phyloP scores from a whole-genome alignment of 2,797 vertebrate species.

The Acanthopagrus latus region DNA sequence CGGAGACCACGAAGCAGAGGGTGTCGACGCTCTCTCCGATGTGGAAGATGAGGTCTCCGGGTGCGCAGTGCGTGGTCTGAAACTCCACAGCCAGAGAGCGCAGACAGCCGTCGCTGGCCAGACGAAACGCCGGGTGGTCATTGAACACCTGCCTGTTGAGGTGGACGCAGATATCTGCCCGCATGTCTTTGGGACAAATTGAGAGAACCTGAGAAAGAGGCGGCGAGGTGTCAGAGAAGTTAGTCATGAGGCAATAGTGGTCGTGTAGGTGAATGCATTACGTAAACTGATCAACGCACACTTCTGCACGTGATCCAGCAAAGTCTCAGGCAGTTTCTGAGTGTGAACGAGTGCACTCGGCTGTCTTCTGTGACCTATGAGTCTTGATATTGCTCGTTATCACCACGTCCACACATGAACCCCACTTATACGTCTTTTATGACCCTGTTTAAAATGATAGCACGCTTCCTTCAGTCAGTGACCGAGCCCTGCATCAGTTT shows the following conservation, averaged over 20 bases:
- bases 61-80: constrained; percentile 96
- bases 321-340: not conserved
- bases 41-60: constrained; percentile 98
- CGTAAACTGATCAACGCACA: not conserved
- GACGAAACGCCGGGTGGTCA: constrained; percentile 95
- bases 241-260: no score
- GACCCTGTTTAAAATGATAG: constrained; percentile 10
- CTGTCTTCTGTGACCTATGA: constrained; percentile 37
- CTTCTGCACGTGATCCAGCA: not conserved
- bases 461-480: not conserved
- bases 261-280: not conserved
- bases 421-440: not conserved
- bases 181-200: constrained; percentile 99
- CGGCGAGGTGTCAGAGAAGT: not conserved
- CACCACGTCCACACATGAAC: not conserved
- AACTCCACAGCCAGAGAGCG: constrained; percentile 97
- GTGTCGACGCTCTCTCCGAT: constrained; percentile 96
- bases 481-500: not conserved
- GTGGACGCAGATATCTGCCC: constrained; percentile 98
- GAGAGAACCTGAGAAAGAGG: constrained; percentile 90
- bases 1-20: constrained; percentile 97
- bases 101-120: constrained; percentile 96
- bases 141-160: constrained; percentile 97
- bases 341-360: not conserved
- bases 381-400: not conserved